These are phyloP conservation scores for Portunus trituberculatus DNA, from an alignment of 1,140 invertebrate genomes.

Conservation along the genomic window DNA sequence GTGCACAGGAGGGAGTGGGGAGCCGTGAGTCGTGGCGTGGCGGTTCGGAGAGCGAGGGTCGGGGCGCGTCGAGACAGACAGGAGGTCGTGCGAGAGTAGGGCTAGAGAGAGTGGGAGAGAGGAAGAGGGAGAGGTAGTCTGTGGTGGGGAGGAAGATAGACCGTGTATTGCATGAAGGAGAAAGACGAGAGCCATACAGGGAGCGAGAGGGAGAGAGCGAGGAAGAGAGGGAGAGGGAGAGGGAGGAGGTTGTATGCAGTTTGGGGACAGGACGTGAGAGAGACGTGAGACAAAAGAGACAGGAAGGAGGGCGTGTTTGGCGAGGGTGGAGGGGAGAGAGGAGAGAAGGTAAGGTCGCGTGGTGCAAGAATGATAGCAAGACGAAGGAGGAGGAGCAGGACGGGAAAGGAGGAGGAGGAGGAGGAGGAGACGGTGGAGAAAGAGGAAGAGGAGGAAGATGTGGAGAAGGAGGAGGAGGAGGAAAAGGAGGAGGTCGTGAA, in stretches of 20 bases:
- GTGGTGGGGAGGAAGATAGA: background rate
- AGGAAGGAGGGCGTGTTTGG: too few species aligned
- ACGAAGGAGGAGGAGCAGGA: background rate
- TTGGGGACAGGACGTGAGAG: too few species aligned
- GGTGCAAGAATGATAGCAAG: background rate
- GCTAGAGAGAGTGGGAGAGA: background rate
- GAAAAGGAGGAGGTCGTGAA: background rate
- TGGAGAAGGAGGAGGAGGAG: background rate
- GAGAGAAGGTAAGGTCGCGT: background rate
- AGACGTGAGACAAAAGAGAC: too few species aligned
- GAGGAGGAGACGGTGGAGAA: background rate
- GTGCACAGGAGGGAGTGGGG: background rate
- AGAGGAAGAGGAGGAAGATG: background rate
- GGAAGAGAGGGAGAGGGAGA: background rate
- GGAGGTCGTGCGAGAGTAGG: background rate
- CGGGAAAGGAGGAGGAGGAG: background rate
- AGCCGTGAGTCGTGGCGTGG: background rate
- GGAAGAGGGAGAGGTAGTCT: background rate
- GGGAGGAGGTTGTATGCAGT: background rate
- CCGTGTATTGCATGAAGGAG: background rate
- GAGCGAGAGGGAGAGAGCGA: background rate
- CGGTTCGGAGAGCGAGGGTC: too few species aligned
- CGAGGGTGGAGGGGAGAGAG: background rate
- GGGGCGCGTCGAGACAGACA: background rate
- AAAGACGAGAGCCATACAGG: too few species aligned